Evolutionary conservation across 2,113 vertebrate genomes (phyloP), one percentile per base, ranked within the genome.

Genomic region (Leucoraja erinaceus): DNA sequence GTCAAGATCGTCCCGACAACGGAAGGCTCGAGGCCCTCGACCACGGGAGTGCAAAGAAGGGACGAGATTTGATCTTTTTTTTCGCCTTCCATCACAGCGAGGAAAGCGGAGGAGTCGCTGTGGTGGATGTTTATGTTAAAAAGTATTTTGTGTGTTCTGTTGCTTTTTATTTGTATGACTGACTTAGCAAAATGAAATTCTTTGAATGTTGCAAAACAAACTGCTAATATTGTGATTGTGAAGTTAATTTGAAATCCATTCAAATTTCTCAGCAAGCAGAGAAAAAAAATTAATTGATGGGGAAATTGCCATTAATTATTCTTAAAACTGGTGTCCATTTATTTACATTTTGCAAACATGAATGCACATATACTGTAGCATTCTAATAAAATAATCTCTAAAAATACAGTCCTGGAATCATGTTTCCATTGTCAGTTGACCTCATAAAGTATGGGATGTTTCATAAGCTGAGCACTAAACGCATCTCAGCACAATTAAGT

Each of bases 401-500:
- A 91, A 54, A 72, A 72, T 72, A 38, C 47, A 16, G 59, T 47
- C 33, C 59, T 16, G 54, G 38, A 91, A 66, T 6, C 38, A 28
- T 28, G 88, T 68, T 54, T 2, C 90, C 18, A 28, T 20, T 54
- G 66, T 25, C 38, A 16, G 31, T 54, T 74, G 90, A 22, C 90
- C 68, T 72, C 33, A 74, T 54, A 38, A 91, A 28, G 31, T 72
- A 91, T 25, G 10, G 10, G 47, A 14, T 63, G 54, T 91, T 91
- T 91, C 90, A 74, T 91, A 33, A 72, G 20, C 33, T 54, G 33
- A 72, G 33, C 22, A 38, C 66, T 9, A 63, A 72, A 91, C 72
- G 90, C 28, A 63, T 18, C 72, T 91, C 25, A 54, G 90, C 63
- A 91, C 22, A n/a, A n/a, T 90, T 90, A 90, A 90, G n/a, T 90